Percentiles rank a stretch among this genome's conserved stretches.
Evolutionary conservation across 2,113 vertebrate species (phyloP).

Genomic region (Lucifuga dentata): DNA sequence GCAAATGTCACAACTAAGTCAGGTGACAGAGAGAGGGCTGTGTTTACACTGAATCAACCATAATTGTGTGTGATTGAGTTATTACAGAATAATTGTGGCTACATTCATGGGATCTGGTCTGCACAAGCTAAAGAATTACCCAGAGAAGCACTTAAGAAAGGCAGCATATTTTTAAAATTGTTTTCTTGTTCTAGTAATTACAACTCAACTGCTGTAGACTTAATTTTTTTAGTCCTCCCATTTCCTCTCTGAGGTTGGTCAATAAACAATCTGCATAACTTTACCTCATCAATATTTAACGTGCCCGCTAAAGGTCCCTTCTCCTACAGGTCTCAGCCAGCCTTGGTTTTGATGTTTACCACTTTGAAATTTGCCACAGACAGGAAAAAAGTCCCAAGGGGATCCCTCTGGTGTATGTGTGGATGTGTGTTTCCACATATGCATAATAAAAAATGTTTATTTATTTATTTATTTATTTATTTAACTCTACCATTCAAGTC

Average conservation of each 20-base stretch:
- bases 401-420: slow-evolving; percentile 35
- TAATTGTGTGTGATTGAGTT: slow-evolving; percentile 80
- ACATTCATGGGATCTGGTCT: slow-evolving; percentile 52
- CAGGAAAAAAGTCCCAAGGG: slow-evolving; percentile 79
- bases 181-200: slow-evolving; percentile 72
- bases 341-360: slow-evolving; percentile 82
- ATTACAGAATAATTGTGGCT: slow-evolving; percentile 73
- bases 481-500: slow-evolving; percentile 58
- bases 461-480: slow-evolving; percentile 58
- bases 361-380: slow-evolving; percentile 85
- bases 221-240: slow-evolving; percentile 36
- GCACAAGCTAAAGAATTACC: slow-evolving; percentile 56
- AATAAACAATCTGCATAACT: slow-evolving; percentile 90
- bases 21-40: slow-evolving; percentile 61
- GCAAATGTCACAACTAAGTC: slow-evolving; percentile 78
- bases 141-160: slow-evolving; percentile 63
- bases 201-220: slow-evolving; percentile 35
- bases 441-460: slow-evolving; percentile 59
- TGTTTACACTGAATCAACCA: slow-evolving; percentile 71
- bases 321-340: slow-evolving; percentile 79
- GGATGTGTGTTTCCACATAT: slow-evolving; percentile 37
- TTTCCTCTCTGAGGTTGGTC: slow-evolving; percentile 79
- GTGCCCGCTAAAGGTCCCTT: slow-evolving; percentile 83
- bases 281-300: slow-evolving; percentile 92
- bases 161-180: slow-evolving; percentile 63